Base-by-base conservation (phyloP, 1,140 invertebrate genomes). In the Propsilocerus akamusi region DNA sequence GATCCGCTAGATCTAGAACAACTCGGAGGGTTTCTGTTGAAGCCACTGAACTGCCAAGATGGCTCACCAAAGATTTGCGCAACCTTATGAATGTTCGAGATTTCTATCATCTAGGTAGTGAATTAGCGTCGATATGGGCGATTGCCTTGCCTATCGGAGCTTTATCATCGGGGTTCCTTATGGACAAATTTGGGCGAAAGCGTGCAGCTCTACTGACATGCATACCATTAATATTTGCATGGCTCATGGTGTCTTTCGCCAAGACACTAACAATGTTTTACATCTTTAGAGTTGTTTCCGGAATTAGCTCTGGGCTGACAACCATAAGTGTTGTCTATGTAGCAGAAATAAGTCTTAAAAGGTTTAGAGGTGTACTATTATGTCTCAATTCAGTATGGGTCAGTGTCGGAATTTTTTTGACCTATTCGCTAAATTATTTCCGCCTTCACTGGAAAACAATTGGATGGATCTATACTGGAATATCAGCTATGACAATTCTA, bases 151-250 rank as follows among this genome's bases (percentile, higher is more conserved):
- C n/a, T n/a, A n/a, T n/a, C n/a, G n/a, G n/a, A n/a, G n/a, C n/a
- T n/a, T n/a, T n/a, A n/a, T n/a, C n/a, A n/a, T n/a, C n/a, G n/a
- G n/a, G n/a, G n/a, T n/a, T n/a, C n/a, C n/a, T n/a, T n/a, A n/a
- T n/a, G n/a, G n/a, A n/a, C n/a, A n/a, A n/a, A n/a, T n/a, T n/a
- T n/a, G n/a, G n/a, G n/a, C n/a, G n/a, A n/a, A n/a, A n/a, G n/a
- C n/a, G n/a, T n/a, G n/a, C n/a, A n/a, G n/a, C n/a, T n/a, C n/a
- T n/a, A n/a, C n/a, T n/a, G n/a, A n/a, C n/a, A n/a, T 70, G 68
- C 12, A 7, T 80, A 8, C 75, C 77, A 1, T 72, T 71, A 48
- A 56, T 73, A 3, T 48, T 70, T 32, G 72, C 77, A n/a, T 83
- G 76, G 74, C 54, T 74, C 6, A 47, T 72, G 3, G 17, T 41